Evolutionary conservation across 2,888 invertebrate genomes (phyloP), one percentile per base, ranked within the genome.

Genomic region (Dryobotodes eremita): DNA sequence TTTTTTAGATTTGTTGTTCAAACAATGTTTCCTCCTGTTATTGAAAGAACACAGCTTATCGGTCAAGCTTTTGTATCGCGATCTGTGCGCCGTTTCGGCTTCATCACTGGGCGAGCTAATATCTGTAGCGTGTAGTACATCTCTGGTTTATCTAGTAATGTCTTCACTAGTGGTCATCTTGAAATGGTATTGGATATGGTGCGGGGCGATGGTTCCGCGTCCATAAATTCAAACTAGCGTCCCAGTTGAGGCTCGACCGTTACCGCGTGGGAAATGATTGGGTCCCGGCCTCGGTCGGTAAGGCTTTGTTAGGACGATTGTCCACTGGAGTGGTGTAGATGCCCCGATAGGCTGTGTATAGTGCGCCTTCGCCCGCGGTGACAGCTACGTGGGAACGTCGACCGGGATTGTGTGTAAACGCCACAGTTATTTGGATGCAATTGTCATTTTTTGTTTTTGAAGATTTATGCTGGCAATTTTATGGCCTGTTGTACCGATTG

Each of bases 261-360:
- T 97, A 97, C 94, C 95, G 94, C 96, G 96, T 97, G 96, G 96
- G 96, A 97, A 96, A 95, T 95, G 95, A 95, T 95, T 95, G 95
- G 95, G 94, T 92, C 94, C 92, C 91, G 91, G 91, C 92, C 87
- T 89, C 91, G 90, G 92, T 91, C 94, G 94, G 95, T 92, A 92
- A 94, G 93, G 95, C 96, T 96, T 97, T 97, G 96, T 96, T 97
- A 96, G 95, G 96, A 94, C 95, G 96, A 96, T 95, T 96, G 96
- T 97, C 96, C 96, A 96, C 96, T 92, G 92, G 94, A 93, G 94
- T 94, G 94, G 94, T 94, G 95, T 95, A 96, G 96, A 96, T 96
- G 95, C 90, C 91, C 92, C 95, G 96, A 96, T 97, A 97, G 93
- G 92, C 94, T 89, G 92, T 90, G 91, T 90, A 89, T 91, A 91